Evolutionary conservation across 2,113 vertebrate species (phyloP).

Genomic region (Arizona elegans): DNA sequence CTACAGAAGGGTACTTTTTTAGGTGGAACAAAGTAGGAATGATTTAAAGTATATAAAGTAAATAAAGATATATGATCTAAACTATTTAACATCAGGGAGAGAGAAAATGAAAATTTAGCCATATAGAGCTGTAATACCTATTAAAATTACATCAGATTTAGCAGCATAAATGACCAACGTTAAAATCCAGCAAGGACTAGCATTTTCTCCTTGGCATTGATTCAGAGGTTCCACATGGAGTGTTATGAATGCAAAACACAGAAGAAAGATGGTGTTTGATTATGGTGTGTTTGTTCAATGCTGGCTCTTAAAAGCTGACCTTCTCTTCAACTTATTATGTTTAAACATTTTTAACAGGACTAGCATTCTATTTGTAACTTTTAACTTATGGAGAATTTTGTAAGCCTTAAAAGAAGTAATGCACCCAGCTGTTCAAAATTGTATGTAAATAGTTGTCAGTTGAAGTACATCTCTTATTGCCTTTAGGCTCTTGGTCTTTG

Average conservation of each 20-base stretch:
- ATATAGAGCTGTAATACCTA: constrained; percentile 37
- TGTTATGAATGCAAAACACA: constrained; percentile 22
- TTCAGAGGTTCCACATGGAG: constrained; percentile 23
- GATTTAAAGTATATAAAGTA: constrained; percentile 29
- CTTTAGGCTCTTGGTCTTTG: not conserved
- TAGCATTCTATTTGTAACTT: not conserved
- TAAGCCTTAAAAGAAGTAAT: constrained; percentile 9
- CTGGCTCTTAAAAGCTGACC: constrained; percentile 22
- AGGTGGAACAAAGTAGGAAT: not conserved
- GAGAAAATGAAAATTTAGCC: constrained; percentile 22
- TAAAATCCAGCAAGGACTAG: not conserved
- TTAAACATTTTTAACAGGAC: not conserved
- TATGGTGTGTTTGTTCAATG: constrained; percentile 15
- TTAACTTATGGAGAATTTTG: constrained; percentile 13
- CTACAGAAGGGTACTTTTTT: constrained; percentile 9
- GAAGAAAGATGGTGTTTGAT: fast-evolving
- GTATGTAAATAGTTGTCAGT: not conserved
- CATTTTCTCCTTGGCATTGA: constrained; percentile 30
- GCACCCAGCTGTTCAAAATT: not conserved
- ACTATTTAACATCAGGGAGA: constrained; percentile 46
- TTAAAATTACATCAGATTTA: constrained; percentile 36
- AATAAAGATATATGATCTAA: constrained; percentile 25
- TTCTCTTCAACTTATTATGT: not conserved
- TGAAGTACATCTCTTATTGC: not conserved
- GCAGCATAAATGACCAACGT: constrained; percentile 3